phyloP scores from a whole-genome alignment of 2,888 invertebrate genomes.

The Acronicta psi region DNA sequence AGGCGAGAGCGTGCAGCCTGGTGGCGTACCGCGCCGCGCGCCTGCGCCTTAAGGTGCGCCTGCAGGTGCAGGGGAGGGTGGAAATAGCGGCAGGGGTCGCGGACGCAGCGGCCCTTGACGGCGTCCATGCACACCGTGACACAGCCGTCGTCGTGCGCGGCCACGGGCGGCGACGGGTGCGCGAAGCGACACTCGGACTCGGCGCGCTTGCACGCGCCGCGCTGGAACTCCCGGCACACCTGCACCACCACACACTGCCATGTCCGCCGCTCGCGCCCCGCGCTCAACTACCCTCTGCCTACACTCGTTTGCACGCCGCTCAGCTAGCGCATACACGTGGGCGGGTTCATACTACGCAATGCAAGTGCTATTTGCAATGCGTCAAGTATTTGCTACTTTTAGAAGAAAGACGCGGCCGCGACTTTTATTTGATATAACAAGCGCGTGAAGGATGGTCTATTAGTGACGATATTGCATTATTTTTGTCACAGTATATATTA shows the following conservation, averaged over 20 bases:
- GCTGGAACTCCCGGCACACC: constrained; percentile 99
- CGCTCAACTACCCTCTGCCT: constrained; percentile 55
- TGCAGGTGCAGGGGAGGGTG: constrained; percentile 99
- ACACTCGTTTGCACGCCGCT: constrained; percentile 49
- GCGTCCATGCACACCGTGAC: constrained; percentile 99
- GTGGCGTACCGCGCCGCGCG: constrained; percentile 97
- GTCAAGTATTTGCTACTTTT: constrained; percentile 33
- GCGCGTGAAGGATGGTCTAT: constrained; percentile 26
- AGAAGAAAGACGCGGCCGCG: constrained; percentile 20
- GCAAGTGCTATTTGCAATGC: constrained; percentile 43
- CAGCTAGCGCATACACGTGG: constrained; percentile 36
- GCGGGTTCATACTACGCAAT: constrained; percentile 48
- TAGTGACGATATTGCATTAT: constrained; percentile 37
- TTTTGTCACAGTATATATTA: constrained; percentile 47
- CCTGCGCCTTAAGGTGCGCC: constrained; percentile 99
- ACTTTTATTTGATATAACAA: constrained; percentile 12
- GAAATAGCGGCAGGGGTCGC: constrained; percentile 99
- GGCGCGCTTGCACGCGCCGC: constrained; percentile 99
- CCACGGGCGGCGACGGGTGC: constrained; percentile 99
- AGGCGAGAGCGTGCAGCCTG: constrained; percentile 89
- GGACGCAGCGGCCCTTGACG: constrained; percentile 99
- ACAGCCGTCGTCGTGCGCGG: constrained; percentile 99
- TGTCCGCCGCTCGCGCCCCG: constrained; percentile 74
- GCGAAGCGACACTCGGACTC: constrained; percentile 99
- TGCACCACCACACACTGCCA: constrained; percentile 90